phyloP scores from a whole-genome alignment of 2,797 vertebrate genomes.

The Eptatretus atami region DNA sequence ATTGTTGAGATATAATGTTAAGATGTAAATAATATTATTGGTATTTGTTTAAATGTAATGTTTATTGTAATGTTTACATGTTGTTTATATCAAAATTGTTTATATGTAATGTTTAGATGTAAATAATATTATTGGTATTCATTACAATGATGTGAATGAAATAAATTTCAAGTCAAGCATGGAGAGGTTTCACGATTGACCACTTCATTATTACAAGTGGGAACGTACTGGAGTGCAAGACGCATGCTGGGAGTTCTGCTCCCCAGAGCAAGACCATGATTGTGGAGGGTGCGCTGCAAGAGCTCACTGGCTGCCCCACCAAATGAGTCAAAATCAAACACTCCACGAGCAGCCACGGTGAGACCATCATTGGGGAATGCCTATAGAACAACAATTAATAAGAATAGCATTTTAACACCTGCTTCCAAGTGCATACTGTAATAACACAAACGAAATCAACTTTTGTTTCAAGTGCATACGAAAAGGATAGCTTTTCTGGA shows the following conservation, averaged over 20 bases:
- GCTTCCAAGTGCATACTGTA: neutral
- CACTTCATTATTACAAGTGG: no score
- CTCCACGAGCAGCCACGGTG: conserved; percentile 57
- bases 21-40: no score
- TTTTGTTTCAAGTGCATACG: no score
- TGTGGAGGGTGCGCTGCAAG: conserved; percentile 50
- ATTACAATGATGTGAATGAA: conserved; percentile 10
- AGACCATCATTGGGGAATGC: conserved; percentile 72
- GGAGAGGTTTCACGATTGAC: conserved; percentile 6
- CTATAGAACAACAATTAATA: conserved; percentile 17
- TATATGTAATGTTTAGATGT: no score
- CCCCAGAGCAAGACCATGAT: conserved; percentile 72
- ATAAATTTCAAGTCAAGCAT: conserved; percentile 9
- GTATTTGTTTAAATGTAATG: no score
- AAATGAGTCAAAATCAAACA: conserved; percentile 98
- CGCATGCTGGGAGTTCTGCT: conserved; percentile 47
- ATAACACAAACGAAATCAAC: no score
- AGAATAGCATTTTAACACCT: neutral
- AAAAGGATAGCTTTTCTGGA: no score
- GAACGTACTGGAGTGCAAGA: conserved; percentile 19
- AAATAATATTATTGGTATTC: conserved; percentile 8
- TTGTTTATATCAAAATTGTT: no score
- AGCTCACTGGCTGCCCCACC: conserved; percentile 52
- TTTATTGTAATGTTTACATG: no score
- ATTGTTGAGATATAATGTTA: no score